These are phyloP conservation scores for Carapus acus DNA, from an alignment of 2,797 vertebrate genomes.

Conservation along the genomic window DNA sequence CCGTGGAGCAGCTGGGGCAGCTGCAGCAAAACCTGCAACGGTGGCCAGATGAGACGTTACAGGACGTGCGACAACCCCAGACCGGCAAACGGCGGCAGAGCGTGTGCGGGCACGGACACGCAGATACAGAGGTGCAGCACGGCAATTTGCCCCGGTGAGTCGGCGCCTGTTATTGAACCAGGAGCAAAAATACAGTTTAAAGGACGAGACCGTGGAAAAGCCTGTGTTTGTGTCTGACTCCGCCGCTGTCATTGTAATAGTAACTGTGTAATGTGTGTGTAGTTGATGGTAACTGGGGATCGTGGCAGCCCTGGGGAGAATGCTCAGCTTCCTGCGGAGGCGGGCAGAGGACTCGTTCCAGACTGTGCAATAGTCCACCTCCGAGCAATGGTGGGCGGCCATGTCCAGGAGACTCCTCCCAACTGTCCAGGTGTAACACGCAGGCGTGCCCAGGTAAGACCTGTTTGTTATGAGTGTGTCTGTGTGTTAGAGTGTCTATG, in stretches of 20 bases:
- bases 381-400: slow-evolving; percentile 72
- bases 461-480: neutral
- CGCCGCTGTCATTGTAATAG: too few relatives aligned
- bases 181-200: too few relatives aligned
- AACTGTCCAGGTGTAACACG: slow-evolving; percentile 83
- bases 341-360: slow-evolving; percentile 79
- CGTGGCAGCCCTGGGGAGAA: slow-evolving; percentile 85
- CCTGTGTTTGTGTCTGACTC: slow-evolving; percentile 12
- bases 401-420: slow-evolving; percentile 86
- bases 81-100: slow-evolving; percentile 83
- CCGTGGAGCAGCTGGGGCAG: slow-evolving; percentile 88
- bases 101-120: slow-evolving; percentile 85
- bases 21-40: slow-evolving; percentile 85
- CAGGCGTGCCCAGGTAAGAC: slow-evolving; percentile 85
- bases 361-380: slow-evolving; percentile 79
- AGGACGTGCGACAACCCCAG: slow-evolving; percentile 87
- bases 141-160: slow-evolving; percentile 82
- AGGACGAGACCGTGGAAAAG: too few relatives aligned
- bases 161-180: neutral
- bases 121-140: slow-evolving; percentile 85
- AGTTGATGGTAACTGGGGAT: slow-evolving; percentile 91
- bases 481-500: neutral
- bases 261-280: slow-evolving; percentile 12
- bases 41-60: slow-evolving; percentile 87
- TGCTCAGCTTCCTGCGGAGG: slow-evolving; percentile 89